Evolutionary conservation across 2,888 invertebrate genomes (phyloP), one percentile per base, ranked within the genome.

Genomic region (Polyommatus icarus): DNA sequence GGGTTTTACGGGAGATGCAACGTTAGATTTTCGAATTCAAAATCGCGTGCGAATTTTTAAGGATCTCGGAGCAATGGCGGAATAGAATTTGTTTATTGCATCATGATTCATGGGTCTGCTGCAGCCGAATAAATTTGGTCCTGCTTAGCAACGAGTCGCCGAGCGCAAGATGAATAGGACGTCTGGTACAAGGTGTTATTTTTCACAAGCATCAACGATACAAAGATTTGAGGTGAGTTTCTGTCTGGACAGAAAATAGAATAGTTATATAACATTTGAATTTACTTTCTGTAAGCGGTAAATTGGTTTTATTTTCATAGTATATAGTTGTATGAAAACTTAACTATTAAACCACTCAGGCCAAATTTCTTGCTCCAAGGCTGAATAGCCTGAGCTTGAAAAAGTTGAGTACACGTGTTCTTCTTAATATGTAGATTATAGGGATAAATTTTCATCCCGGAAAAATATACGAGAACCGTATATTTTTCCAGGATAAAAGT

Each of bases 101-200:
- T 88, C 87, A 87, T 91, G 90, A 92, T 92, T 92, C 91, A 92
- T 92, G 89, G 89, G 91, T 91, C 90, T 91, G 86, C 86, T 90
- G 88, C 87, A 92, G 92, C 93, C 91, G 90, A 91, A 93, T 93
- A 90, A 87, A 91, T 92, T 89, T 87, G 80, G 82, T 78, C 77
- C 77, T 76, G 76, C 78, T 76, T 79, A 75, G 80, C 71, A 78
- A 80, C 79, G 46, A 61, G 75, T 79, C 71, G 79, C 77, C 76
- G 73, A 36, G 54, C 24, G 5, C 40, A 18, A 29, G 12, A 67
- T 76, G 46, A 71, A 15, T 76, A 29, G 50, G 50, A n/a, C 50
- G 46, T 67, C 40, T 10, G 10, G 29, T 71, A 29, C 29, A 71
- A 18, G 12, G 29, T 32, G 67, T 5, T 50, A 75, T 18, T 73